These are phyloP conservation scores for Capitulum mitella DNA, from an alignment of 2,888 invertebrate genomes.

Conservation along the genomic window DNA sequence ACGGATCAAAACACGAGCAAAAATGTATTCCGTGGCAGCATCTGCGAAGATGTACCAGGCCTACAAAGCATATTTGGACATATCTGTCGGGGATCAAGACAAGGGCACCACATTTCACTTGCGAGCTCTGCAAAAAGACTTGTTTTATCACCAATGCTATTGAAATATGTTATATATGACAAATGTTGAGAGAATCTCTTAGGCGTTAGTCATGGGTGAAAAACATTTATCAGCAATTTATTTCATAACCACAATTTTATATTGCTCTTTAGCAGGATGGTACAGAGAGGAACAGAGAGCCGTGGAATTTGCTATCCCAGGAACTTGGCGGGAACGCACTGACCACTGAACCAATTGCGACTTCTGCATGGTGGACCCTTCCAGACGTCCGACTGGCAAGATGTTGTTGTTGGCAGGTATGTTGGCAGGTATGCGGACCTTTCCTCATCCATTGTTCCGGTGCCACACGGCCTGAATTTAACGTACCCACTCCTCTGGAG, in stretches of 20 bases:
- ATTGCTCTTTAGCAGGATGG: not conserved
- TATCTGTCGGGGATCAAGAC: too few relatives aligned
- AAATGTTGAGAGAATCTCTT: slow-evolving; percentile 28
- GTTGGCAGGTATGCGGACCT: slow-evolving; percentile 29
- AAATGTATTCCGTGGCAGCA: too few relatives aligned
- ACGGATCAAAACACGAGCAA: too few relatives aligned
- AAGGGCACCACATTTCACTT: too few relatives aligned
- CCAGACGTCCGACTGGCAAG: slow-evolving; percentile 28
- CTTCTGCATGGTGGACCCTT: slow-evolving; percentile 30
- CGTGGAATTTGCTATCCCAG: slow-evolving; percentile 23
- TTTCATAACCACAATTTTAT: not conserved
- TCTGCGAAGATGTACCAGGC: too few relatives aligned
- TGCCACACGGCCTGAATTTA: slow-evolving; percentile 27
- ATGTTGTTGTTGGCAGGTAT: slow-evolving; percentile 27
- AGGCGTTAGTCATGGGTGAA: too few relatives aligned
- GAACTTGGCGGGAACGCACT: slow-evolving; percentile 28
- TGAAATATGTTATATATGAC: not conserved
- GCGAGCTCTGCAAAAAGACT: too few relatives aligned
- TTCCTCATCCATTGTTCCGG: slow-evolving; percentile 29
- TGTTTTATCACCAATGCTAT: too few relatives aligned
- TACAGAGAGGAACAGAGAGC: slow-evolving; percentile 6
- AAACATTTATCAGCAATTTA: slow-evolving; percentile 22
- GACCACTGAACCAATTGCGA: slow-evolving; percentile 30
- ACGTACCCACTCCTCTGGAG: too few relatives aligned
- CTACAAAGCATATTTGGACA: too few relatives aligned